Evolutionary conservation across 2,113 vertebrate genomes (phyloP).

Genomic region (Eptesicus fuscus): DNA sequence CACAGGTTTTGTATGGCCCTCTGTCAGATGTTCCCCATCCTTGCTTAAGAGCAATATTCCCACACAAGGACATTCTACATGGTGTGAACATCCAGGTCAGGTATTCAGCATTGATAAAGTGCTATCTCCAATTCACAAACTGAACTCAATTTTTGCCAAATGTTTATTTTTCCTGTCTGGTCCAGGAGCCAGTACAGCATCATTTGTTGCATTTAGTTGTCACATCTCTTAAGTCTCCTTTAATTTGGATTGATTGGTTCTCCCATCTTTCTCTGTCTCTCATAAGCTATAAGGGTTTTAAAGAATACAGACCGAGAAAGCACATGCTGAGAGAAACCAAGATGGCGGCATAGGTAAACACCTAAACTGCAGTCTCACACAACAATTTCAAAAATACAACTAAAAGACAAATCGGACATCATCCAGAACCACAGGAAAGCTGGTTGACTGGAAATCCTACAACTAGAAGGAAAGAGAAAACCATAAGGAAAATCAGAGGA

Average conservation of each 20-base stretch:
- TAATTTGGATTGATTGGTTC: neutral
- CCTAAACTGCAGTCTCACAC: no score
- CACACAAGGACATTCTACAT: neutral
- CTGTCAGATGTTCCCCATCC: no score
- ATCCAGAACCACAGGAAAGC: no score
- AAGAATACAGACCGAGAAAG: neutral
- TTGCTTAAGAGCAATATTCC: no score
- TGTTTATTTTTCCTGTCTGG: neutral
- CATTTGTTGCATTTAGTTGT: neutral
- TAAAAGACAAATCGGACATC: no score
- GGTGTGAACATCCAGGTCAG: neutral
- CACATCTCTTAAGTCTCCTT: neutral
- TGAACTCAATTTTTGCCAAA: neutral
- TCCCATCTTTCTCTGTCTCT: neutral
- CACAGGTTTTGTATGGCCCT: accelerated
- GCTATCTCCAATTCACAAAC: neutral
- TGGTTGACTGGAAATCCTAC: no score
- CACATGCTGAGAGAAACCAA: no score
- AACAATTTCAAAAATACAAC: no score
- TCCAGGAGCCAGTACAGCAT: neutral
- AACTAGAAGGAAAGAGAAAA: no score
- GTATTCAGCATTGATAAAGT: neutral
- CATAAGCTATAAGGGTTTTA: neutral
- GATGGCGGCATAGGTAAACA: no score
- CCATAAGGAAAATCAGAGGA: no score